These are phyloP conservation scores for Eulithis testata DNA, from an alignment of 2,888 invertebrate genomes.

Conservation along the genomic window DNA sequence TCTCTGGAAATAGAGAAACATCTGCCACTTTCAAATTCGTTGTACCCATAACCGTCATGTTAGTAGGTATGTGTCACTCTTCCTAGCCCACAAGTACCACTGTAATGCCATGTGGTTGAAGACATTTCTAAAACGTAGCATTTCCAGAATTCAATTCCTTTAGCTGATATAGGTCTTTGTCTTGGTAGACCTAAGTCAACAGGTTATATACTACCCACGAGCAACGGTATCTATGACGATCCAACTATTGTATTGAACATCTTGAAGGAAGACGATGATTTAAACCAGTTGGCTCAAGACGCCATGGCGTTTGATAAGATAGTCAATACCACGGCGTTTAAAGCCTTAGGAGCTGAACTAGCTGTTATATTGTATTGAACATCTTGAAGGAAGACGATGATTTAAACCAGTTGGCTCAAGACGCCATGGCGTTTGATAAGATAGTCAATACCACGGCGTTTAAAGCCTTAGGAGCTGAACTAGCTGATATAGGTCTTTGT, in stretches of 20 bases:
- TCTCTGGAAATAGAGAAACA: constrained; percentile 36
- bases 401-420: constrained; percentile 21
- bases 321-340: constrained; percentile 32
- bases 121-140: constrained; percentile 44
- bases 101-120: constrained; percentile 46
- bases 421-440: background rate
- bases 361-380: constrained; percentile 23
- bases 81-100: constrained; percentile 45
- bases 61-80: constrained; percentile 40
- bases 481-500: constrained; percentile 25
- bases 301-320: background rate
- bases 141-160: constrained; percentile 37
- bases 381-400: constrained; percentile 24
- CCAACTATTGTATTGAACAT: constrained; percentile 32
- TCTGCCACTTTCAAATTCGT: constrained; percentile 40
- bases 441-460: constrained; percentile 31
- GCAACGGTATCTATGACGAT: constrained; percentile 29
- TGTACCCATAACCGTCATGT: constrained; percentile 36
- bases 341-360: constrained; percentile 28
- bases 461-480: constrained; percentile 26
- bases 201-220: constrained; percentile 37
- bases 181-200: constrained; percentile 42
- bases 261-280: constrained; percentile 23
- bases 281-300: constrained; percentile 19
- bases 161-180: too few species aligned